phyloP scores from a whole-genome alignment of 2,113 vertebrate species.

The Oncorhynchus keta region DNA sequence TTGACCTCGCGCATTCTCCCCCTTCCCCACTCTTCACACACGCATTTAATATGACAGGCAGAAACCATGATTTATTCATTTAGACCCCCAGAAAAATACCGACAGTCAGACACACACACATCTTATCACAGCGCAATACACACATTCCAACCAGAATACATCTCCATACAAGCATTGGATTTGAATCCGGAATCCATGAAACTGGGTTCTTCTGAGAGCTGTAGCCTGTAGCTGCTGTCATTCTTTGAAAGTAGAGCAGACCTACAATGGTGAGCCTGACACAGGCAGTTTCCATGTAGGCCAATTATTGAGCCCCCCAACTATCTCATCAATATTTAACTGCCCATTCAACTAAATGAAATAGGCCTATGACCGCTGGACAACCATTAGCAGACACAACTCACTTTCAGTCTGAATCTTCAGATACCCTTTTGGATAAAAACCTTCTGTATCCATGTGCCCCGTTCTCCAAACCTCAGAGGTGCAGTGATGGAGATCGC shows the following conservation, averaged over 20 bases:
- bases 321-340: no score
- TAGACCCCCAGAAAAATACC: slow-evolving; percentile 30
- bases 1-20: slow-evolving; percentile 46
- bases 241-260: no score
- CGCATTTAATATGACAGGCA: slow-evolving; percentile 52
- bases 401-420: no score
- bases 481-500: no score
- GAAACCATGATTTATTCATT: slow-evolving; percentile 60
- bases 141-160: slow-evolving; percentile 43
- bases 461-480: no score
- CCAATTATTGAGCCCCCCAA: no score
- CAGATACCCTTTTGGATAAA: no score
- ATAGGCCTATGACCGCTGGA: no score
- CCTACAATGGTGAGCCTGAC: no score
- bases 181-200: slow-evolving; percentile 19
- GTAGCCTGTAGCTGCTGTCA: slow-evolving; percentile 14
- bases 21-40: slow-evolving; percentile 46
- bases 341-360: no score
- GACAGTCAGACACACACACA: slow-evolving; percentile 12
- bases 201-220: not conserved
- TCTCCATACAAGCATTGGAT: slow-evolving; percentile 54
- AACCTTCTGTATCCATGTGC: not conserved
- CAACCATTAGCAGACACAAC: no score
- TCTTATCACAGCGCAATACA: not conserved
- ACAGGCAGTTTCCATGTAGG: no score